A percentile compares a stretch with the other conserved stretches of the same genome.
Conservation (phyloP, 2,888 invertebrate genomes). For the Ennomos erosarius region DNA sequence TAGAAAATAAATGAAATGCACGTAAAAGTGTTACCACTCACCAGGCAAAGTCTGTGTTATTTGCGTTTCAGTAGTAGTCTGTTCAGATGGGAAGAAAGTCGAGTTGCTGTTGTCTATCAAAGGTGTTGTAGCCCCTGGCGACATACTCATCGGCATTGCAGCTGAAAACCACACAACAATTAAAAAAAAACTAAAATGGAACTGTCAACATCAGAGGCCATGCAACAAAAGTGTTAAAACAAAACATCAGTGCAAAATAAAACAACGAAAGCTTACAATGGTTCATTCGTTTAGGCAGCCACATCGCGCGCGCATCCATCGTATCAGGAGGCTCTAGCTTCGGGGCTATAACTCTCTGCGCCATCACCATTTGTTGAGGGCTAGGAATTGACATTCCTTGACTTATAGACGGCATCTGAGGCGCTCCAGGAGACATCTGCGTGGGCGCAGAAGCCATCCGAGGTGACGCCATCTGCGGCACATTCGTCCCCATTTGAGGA, state of each 20-base stretch:
- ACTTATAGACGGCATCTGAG: slow-evolving; percentile 73
- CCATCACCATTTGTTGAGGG: slow-evolving; percentile 69
- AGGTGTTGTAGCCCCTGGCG: slow-evolving; percentile 75
- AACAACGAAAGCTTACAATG: slow-evolving; percentile 86
- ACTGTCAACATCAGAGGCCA: slow-evolving; percentile 5
- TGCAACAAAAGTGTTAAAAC: slow-evolving; percentile 42
- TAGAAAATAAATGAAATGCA: neutral
- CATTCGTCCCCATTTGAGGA: slow-evolving; percentile 65
- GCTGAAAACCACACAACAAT: slow-evolving; percentile 55
- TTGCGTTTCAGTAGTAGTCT: slow-evolving; percentile 71
- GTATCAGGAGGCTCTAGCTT: slow-evolving; percentile 86
- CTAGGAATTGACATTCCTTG: slow-evolving; percentile 74
- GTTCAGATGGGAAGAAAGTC: slow-evolving; percentile 76
- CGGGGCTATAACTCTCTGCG: slow-evolving; percentile 78
- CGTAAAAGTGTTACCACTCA: slow-evolving; percentile 41
- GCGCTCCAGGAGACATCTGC: slow-evolving; percentile 78
- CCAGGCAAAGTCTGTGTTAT: slow-evolving; percentile 74
- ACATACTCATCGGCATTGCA: slow-evolving; percentile 78
- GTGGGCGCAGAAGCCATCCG: slow-evolving; percentile 75
- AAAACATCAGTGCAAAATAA: slow-evolving; percentile 53
- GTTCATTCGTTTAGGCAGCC: slow-evolving; percentile 88
- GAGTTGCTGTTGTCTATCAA: slow-evolving; percentile 73
- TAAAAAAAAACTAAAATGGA: neutral
- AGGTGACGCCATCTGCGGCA: slow-evolving; percentile 75
- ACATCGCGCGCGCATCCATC: slow-evolving; percentile 86